These are phyloP conservation scores for Melanostoma mellinum DNA, from an alignment of 2,888 invertebrate species.

Conservation along the genomic window DNA sequence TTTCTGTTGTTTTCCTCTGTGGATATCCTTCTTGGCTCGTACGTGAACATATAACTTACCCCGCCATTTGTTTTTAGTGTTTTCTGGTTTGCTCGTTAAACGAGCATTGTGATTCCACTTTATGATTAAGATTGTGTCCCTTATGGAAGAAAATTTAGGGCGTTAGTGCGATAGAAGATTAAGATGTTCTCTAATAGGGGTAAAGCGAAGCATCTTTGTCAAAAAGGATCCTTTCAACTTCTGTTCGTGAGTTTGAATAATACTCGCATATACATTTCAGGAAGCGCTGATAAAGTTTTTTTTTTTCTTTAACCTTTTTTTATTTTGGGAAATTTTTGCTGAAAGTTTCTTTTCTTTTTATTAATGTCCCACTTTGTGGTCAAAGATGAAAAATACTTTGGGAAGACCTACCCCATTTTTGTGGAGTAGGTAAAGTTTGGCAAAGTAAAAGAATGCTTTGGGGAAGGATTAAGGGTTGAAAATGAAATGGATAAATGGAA, in stretches of 20 bases:
- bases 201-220: slow-evolving; percentile 26
- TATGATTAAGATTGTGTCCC: slow-evolving; percentile 27
- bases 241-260: slow-evolving; percentile 42
- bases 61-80: slow-evolving; percentile 48
- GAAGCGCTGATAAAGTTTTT: neutral
- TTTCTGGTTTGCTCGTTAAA: slow-evolving; percentile 44
- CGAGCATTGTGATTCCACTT: slow-evolving; percentile 48
- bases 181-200: slow-evolving; percentile 20
- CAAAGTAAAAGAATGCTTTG: neutral
- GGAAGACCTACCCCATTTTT: neutral
- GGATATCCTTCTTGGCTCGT: slow-evolving; percentile 13
- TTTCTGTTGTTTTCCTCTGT: slow-evolving; percentile 2
- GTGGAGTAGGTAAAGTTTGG: neutral
- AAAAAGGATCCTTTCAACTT: neutral
- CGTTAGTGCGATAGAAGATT: slow-evolving; percentile 3
- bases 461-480: neutral
- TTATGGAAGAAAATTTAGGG: neutral
- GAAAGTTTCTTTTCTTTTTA: neutral
- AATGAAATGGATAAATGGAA: too few species aligned
- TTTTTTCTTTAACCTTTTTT: neutral
- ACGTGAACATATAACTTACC: slow-evolving; percentile 34
- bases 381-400: neutral
- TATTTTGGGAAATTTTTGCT: neutral
- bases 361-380: neutral
- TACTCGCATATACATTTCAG: neutral